Evolutionary conservation across 2,888 invertebrate species (phyloP), one percentile per base, ranked within the genome.

Genomic region (Synergus itoensis): DNA sequence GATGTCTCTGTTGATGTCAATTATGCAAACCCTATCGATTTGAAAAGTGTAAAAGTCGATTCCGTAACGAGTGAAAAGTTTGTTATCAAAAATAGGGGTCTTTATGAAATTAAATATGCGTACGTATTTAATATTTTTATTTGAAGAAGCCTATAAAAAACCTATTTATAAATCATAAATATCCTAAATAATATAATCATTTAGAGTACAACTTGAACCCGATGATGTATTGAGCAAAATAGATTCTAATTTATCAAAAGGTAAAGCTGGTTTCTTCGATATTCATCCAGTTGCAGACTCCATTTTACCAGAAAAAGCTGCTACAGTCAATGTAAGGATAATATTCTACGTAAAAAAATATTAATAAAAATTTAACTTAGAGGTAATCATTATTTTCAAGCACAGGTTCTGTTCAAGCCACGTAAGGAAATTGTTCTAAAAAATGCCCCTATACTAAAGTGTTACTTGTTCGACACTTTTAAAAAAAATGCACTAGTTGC

Each of bases 41-140:
- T 94, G 81, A 94, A 94, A 76, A 93, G 93, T 77, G 93, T 94
- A 1, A 94, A 94, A 92, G 94, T 95, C 4, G 94, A 93, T 79
- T 93, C 93, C 0, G 92, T 93, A 0, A 91, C 93, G 21, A 88
- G 85, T 0, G 89, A 92, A 77, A 90, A 92, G 60, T 93, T 95
- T 91, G 92, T 92, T 67, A 90, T 95, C 41, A 89, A 92, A 28
- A 95, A 95, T 90, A 92, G 93, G 40, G 95, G 95, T 64, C 93
- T 93, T 90, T 94, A 94, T 85, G 94, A 93, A 79, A 92, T 94
- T 79, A 93, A 92, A 88, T 95, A 91, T 86, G 93, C 92, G 94
- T 94, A 87, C 92, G 93, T 89, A 67, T 12, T 11, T 7, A 73
- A 14, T 11, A 28, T 21, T 60, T 2, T 21, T 60, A 60, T 60